These are phyloP conservation scores for Gymnodraco acuticeps DNA, from an alignment of 2,797 vertebrate species.

Conservation along the genomic window DNA sequence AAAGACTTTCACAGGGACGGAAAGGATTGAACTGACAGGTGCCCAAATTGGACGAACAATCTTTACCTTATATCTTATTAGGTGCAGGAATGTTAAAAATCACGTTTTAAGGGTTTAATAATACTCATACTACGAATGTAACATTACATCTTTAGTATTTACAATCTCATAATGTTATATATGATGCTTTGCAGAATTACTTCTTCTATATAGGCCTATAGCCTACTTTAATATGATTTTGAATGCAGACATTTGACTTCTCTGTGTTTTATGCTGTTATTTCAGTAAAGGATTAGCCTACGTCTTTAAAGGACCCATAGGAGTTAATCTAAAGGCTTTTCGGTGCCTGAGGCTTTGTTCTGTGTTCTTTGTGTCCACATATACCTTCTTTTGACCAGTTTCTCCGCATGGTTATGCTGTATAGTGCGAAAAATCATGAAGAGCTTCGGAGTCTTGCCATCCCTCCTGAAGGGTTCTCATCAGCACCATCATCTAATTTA, in stretches of 20 bases:
- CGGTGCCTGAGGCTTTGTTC: neutral
- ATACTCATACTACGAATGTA: neutral
- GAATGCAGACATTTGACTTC: neutral
- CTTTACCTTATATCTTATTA: slow-evolving; percentile 5
- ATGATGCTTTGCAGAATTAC: neutral
- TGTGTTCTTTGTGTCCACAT: neutral
- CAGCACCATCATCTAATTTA: slow-evolving; percentile 75
- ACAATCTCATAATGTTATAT: neutral
- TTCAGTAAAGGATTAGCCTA: neutral
- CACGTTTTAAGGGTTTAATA: neutral
- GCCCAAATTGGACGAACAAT: neutral
- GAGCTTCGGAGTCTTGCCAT: slow-evolving; percentile 52
- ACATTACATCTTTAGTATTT: neutral
- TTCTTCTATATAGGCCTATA: neutral
- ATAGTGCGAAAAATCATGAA: slow-evolving; percentile 42
- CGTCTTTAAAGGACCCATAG: neutral
- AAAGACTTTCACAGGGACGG: slow-evolving; percentile 33
- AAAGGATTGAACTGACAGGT: slow-evolving; percentile 4
- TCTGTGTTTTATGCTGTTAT: neutral
- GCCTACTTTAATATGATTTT: neutral
- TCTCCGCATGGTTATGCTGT: neutral
- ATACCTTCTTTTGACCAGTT: slow-evolving; percentile 2
- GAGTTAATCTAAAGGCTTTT: neutral
- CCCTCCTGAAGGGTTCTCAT: slow-evolving; percentile 88
- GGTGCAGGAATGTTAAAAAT: neutral